phyloP scores from a whole-genome alignment of 1,140 invertebrate genomes.

The Amyelois transitella region DNA sequence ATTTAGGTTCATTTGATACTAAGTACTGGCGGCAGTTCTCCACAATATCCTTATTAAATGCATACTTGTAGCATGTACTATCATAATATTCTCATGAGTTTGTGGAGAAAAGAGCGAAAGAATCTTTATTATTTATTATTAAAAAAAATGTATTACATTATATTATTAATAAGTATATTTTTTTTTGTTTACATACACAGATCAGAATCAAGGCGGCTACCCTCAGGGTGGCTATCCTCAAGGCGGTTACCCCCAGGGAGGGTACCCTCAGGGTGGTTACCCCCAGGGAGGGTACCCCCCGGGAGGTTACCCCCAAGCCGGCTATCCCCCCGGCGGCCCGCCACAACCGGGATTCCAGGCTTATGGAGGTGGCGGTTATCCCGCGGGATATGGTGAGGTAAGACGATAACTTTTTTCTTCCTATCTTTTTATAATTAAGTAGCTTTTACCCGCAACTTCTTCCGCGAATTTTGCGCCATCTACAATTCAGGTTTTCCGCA shows the following conservation, averaged over 20 bases:
- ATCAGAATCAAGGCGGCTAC: conserved; percentile 58
- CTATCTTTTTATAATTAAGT: background rate
- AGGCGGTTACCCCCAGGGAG: conserved; percentile 39
- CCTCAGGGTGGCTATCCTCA: conserved; percentile 59
- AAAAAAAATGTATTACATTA: too few relatives aligned
- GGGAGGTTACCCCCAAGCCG: conserved; percentile 44
- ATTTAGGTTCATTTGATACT: too few relatives aligned
- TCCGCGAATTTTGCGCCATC: background rate
- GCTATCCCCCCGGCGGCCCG: conserved; percentile 48
- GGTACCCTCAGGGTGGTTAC: conserved; percentile 61
- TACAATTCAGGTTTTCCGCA: too few relatives aligned
- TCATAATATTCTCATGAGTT: too few relatives aligned
- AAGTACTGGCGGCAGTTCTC: too few relatives aligned
- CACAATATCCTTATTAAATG: too few relatives aligned
- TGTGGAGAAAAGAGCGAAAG: too few relatives aligned
- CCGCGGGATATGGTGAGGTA: conserved; percentile 48
- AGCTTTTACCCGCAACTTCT: background rate
- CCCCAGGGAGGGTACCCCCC: conserved; percentile 62
- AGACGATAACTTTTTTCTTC: conserved; percentile 3
- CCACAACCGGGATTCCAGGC: conserved; percentile 58
- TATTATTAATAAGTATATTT: background rate
- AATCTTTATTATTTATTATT: too few relatives aligned
- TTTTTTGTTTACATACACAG: conserved; percentile 23
- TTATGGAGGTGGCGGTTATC: conserved; percentile 31
- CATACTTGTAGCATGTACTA: too few relatives aligned